Evolutionary conservation across 2,888 invertebrate genomes (phyloP), one percentile per base, ranked within the genome.

Genomic region (Cerastoderma edule): DNA sequence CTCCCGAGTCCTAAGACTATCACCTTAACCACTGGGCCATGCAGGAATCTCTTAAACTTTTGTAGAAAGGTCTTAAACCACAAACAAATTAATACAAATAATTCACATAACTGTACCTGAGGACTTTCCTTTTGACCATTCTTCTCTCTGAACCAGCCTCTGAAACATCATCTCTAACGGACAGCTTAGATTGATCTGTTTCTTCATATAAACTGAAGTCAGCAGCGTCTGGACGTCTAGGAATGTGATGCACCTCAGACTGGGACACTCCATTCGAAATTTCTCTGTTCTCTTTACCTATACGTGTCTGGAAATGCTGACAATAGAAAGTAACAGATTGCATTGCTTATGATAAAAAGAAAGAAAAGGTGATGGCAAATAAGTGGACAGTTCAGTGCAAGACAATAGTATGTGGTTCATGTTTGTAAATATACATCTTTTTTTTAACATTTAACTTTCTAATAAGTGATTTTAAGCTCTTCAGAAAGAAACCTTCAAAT

Each of bases 111-210:
- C n/a, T n/a, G n/a, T 70, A 89, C 90, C 90, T 88, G 28, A 87
- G 72, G 33, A 87, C 87, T 87, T 90, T 90, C 56, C 90, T 78
- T 71, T 89, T 89, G 70, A 90, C 81, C 65, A 86, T 72, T 68
- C 83, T 75, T 39, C 85, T 84, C 44, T 88, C 88, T 1, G 85
- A 85, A 32, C 85, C 89, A 19, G 87, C 74, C 24, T 89, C 90
- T 22, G 88, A 89, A 8, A 87, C 71, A 82, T 88, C 87, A 72
- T 88, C 87, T 73, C 75, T 66, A 22, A 39, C 39, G 22, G 81
- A 78, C 16, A 76, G 35, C 63, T 78, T 75, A 64, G 83, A 83
- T 28, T 81, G 78, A 53, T 81, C 81, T 27, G 77, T 70, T 33
- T 75, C 78, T 24, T 77, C 77, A 67, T 85, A 83, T 48, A 83